A percentile compares a stretch with the other conserved stretches of the same genome.
phyloP scores from a whole-genome alignment of 2,888 invertebrate genomes.

The Tanypteryx hageni region DNA sequence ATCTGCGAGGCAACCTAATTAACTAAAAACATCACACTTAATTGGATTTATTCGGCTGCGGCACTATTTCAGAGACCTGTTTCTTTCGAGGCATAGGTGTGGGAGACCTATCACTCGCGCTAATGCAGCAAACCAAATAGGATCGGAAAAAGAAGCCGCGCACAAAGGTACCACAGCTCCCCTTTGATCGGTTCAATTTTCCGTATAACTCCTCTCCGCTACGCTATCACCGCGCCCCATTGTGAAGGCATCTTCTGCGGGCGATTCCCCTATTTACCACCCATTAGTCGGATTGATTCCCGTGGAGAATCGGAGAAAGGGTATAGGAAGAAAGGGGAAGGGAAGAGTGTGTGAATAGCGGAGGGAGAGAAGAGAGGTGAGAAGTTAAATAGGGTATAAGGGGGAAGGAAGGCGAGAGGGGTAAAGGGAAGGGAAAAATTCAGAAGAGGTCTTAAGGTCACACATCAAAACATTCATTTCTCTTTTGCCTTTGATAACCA shows the following conservation, averaged over 20 bases:
- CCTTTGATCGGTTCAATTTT: slow-evolving; percentile 62
- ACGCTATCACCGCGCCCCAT: slow-evolving; percentile 23
- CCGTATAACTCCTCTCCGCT: slow-evolving; percentile 43
- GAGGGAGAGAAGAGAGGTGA: no score
- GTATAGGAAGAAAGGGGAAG: neutral
- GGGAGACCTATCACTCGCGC: neutral
- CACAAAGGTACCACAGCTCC: neutral
- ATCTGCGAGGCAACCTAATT: no score
- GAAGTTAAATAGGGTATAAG: neutral
- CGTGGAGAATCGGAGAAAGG: slow-evolving; percentile 52
- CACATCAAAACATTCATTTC: neutral
- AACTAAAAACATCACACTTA: no score
- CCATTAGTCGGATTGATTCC: slow-evolving; percentile 63
- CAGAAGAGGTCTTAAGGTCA: neutral
- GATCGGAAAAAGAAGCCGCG: neutral
- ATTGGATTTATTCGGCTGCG: neutral
- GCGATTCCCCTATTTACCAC: slow-evolving; percentile 60
- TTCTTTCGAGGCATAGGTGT: no score
- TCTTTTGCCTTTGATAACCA: neutral
- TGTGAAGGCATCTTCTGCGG: slow-evolving; percentile 45
- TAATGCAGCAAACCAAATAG: neutral
- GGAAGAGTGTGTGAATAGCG: neutral
- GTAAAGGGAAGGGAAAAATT: neutral
- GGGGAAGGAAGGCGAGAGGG: neutral
- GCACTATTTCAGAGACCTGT: neutral